Conservation (phyloP, 2,888 invertebrate species). For the Ptychoptera albimana region DNA sequence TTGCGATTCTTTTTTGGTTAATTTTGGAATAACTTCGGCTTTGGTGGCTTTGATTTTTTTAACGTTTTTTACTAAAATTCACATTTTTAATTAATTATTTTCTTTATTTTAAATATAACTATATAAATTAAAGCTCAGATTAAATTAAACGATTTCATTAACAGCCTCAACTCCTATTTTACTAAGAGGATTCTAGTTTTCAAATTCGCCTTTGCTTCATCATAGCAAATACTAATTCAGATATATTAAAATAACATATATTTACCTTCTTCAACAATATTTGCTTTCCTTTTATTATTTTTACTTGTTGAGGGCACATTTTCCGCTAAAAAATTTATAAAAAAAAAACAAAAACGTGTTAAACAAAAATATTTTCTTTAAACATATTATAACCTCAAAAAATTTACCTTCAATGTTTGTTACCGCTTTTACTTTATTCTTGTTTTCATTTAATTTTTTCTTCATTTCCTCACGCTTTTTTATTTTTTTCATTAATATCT, state of each 20-base stretch:
- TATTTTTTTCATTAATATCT: constrained; percentile 59
- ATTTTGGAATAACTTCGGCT: background rate
- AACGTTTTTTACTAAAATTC: background rate
- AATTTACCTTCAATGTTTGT: background rate
- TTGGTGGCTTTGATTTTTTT: background rate
- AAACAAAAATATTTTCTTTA: background rate
- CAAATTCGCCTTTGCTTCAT: constrained; percentile 50
- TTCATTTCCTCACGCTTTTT: constrained; percentile 61
- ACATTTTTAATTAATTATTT: too few relatives aligned
- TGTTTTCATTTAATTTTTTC: constrained; percentile 34
- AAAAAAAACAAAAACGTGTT: background rate
- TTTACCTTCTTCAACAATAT: constrained; percentile 17
- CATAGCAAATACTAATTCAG: constrained; percentile 2
- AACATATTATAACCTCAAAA: background rate
- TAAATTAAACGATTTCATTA: background rate
- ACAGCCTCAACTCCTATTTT: background rate
- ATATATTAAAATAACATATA: constrained; percentile 6
- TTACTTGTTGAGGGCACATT: background rate
- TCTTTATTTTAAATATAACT: too few relatives aligned
- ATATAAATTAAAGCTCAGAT: constrained; percentile 1
- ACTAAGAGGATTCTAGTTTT: constrained; percentile 25
- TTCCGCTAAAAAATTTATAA: background rate
- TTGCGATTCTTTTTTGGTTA: too few relatives aligned
- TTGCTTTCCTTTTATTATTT: constrained; percentile 12
- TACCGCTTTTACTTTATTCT: constrained; percentile 16